These are phyloP conservation scores for Galerucella nymphaeae DNA, from an alignment of 2,888 invertebrate species.

Conservation along the genomic window DNA sequence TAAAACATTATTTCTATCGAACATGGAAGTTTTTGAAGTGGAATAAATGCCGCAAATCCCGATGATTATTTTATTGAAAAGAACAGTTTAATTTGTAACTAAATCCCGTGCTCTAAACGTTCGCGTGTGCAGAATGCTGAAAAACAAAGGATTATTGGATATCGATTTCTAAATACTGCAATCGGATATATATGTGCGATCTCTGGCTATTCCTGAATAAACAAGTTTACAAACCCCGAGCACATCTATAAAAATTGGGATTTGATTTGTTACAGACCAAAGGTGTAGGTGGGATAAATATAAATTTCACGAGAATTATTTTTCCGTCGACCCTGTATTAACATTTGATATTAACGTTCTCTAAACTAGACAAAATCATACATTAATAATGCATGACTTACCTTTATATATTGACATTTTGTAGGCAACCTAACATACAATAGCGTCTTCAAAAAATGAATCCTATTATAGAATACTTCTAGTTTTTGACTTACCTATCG, in stretches of 20 bases:
- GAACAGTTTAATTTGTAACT: slow-evolving; percentile 6
- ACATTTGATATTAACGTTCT: too few relatives aligned
- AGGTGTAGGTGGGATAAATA: not conserved
- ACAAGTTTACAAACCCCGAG: not conserved
- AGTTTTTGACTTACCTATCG: too few relatives aligned
- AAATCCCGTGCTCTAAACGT: slow-evolving; percentile 4
- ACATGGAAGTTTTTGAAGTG: not conserved
- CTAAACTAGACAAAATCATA: too few relatives aligned
- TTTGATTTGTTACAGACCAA: not conserved
- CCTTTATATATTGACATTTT: too few relatives aligned
- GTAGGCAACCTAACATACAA: too few relatives aligned
- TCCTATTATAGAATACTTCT: too few relatives aligned
- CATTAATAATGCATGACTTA: too few relatives aligned
- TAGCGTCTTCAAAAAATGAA: too few relatives aligned
- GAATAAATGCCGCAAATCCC: slow-evolving; percentile 4
- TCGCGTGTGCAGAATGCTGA: slow-evolving; percentile 13
- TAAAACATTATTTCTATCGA: too few relatives aligned
- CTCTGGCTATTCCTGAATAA: not conserved
- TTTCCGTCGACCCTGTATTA: too few relatives aligned
- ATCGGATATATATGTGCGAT: slow-evolving; percentile 5
- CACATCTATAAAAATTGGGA: slow-evolving; percentile 1
- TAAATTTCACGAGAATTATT: not conserved
- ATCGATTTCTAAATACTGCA: not conserved
- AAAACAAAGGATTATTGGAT: slow-evolving; percentile 18
- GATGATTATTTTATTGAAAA: slow-evolving; percentile 16